A percentile compares a stretch with the other conserved stretches of the same genome.
Conservation (phyloP, 64 coral and sea anemone species). For the Montipora cactus region DNA sequence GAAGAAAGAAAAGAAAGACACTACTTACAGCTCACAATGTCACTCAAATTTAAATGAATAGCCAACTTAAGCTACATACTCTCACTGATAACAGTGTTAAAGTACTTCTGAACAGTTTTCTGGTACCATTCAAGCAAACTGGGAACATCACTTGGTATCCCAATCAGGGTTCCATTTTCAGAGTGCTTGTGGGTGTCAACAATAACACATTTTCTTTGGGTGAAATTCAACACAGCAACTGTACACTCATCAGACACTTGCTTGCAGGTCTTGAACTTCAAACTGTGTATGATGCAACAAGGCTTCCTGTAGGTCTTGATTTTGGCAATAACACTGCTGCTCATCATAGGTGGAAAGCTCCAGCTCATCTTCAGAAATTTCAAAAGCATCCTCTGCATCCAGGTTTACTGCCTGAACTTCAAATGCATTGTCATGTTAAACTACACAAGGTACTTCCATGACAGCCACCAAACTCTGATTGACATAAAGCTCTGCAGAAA, state of each 20-base stretch:
- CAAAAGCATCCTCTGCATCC: neutral
- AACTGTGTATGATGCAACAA: slow-evolving; percentile 6
- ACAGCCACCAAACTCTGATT: neutral
- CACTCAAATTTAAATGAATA: slow-evolving; percentile 2
- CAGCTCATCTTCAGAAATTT: neutral
- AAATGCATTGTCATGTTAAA: neutral
- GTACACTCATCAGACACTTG: neutral
- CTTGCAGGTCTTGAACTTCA: neutral
- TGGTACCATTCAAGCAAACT: neutral
- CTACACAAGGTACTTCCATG: slow-evolving; percentile 22
- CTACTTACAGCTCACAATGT: neutral
- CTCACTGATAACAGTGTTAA: neutral
- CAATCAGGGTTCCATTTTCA: neutral
- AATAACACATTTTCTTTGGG: neutral
- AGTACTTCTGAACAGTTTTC: neutral
- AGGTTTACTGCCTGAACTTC: neutral
- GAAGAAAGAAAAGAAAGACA: too few relatives aligned
- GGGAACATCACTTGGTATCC: neutral
- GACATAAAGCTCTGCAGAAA: neutral
- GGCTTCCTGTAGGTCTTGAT: neutral
- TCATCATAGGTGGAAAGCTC: slow-evolving; percentile 26
- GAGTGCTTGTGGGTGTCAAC: neutral
- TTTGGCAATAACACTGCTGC: slow-evolving; percentile 16
- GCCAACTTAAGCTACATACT: neutral
- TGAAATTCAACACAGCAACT: neutral